Base-by-base conservation (phyloP, 2,888 invertebrate species). In the Himalopsyche kuldschensis region DNA sequence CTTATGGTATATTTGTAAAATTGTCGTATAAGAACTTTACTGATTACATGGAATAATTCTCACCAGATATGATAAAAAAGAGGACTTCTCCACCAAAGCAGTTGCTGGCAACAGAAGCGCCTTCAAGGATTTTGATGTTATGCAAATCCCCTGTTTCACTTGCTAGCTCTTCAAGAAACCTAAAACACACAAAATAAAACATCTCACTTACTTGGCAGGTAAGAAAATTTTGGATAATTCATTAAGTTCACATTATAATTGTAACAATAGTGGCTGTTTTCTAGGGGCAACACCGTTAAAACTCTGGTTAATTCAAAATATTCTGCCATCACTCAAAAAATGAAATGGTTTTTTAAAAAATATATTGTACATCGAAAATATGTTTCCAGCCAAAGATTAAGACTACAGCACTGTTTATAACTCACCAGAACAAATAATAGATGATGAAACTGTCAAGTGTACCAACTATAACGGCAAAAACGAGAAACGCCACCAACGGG, bases 81-180 rank as follows among this genome's bases (percentile, higher is more conserved):
- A 96, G 90, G 10, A 96, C 92, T 90, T 97, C 97, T 0, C 96
- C 96, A 0, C 95, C 93, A 79, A 97, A 92, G 78, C 96, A 95
- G 90, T 97, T 94, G 0, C 95, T 95, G 0, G 96, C 96, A 6
- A 96, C 94, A 0, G 95, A 95, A 0, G 95, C 91, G 2, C 97
- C 97, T 89, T 96, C 96, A 85, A 97, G 94, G 0, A 96, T 90
- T 89, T 96, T 96, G 1, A 96, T 95, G 86, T 94, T 92, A 1
- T 89, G 90, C 88, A 93, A 94, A 81, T 93, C 91, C 0, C 93
- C 93, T 0, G 94, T 94, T 55, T 89, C 88, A 20, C 90, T 90
- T 0, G 96, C 96, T 63, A 96, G 89, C 87, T 96, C 96, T 89
- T 97, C 96, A 78, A 97, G 88, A 87, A 95, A 96, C 96, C 95